A percentile compares a stretch with the other conserved stretches of the same genome.
Evolutionary conservation across 2,888 invertebrate species (phyloP).

Genomic region (Andrena trimmerana): DNA sequence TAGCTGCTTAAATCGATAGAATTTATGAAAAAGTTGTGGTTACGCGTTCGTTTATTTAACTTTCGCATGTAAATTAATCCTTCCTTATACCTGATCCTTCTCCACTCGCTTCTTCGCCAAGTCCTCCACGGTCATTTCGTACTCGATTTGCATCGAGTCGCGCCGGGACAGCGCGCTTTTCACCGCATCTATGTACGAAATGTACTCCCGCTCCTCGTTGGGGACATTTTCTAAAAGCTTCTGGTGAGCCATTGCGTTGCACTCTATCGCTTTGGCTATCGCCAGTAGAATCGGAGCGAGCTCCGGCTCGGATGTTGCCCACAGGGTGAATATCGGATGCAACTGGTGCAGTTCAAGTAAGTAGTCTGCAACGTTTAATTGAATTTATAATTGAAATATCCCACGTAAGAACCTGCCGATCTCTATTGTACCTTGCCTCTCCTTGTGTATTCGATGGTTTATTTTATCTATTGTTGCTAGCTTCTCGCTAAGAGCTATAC

Average conservation of each 20-base stretch:
- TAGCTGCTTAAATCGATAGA: slow-evolving; percentile 67
- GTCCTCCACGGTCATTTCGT: slow-evolving; percentile 88
- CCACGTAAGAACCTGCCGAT: background rate
- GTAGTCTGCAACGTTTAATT: slow-evolving; percentile 83
- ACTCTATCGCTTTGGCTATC: slow-evolving; percentile 86
- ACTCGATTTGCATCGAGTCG: slow-evolving; percentile 88
- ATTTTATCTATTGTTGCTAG: slow-evolving; percentile 88
- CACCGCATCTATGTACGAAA: slow-evolving; percentile 89
- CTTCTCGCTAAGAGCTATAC: slow-evolving; percentile 88
- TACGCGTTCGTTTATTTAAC: background rate
- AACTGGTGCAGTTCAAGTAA: slow-evolving; percentile 87
- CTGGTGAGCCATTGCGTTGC: slow-evolving; percentile 86
- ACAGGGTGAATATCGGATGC: slow-evolving; percentile 88
- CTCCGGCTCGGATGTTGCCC: slow-evolving; percentile 88
- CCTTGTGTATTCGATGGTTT: slow-evolving; percentile 88
- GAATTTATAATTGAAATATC: slow-evolving; percentile 15
- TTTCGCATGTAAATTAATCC: slow-evolving; percentile 22
- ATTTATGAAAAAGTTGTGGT: background rate
- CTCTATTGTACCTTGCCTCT: slow-evolving; percentile 86
- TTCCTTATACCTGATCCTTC: slow-evolving; percentile 87
- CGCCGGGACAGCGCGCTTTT: slow-evolving; percentile 88
- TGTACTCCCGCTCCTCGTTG: slow-evolving; percentile 87
- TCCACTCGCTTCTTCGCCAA: slow-evolving; percentile 88
- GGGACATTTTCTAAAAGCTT: slow-evolving; percentile 84
- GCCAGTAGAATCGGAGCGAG: slow-evolving; percentile 85